phyloP scores from a whole-genome alignment of 2,797 vertebrate genomes.

The Hemibagrus guttatus region DNA sequence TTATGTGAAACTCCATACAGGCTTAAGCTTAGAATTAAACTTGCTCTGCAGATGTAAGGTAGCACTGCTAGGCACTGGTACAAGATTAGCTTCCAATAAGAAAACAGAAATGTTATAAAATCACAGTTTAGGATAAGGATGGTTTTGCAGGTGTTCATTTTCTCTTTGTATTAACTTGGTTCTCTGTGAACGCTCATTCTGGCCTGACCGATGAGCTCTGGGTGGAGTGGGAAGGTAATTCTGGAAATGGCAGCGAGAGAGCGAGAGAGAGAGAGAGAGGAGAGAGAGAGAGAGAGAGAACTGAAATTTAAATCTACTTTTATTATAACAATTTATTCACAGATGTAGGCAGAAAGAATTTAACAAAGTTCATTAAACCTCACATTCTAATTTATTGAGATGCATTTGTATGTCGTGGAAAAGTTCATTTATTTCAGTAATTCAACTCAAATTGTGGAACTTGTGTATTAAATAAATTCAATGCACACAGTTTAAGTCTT shows the following conservation, averaged over 20 bases:
- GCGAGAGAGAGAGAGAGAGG: too few species aligned
- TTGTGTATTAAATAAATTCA: too few species aligned
- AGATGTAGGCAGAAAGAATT: too few species aligned
- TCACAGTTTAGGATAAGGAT: neutral
- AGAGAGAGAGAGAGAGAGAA: too few species aligned
- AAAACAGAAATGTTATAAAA: neutral
- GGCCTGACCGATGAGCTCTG: neutral
- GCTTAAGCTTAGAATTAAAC: neutral
- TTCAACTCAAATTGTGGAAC: too few species aligned
- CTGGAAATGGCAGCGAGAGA: neutral
- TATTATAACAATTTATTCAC: too few species aligned
- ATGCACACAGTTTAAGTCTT: too few species aligned
- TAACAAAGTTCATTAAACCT: too few species aligned
- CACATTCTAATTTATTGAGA: too few species aligned
- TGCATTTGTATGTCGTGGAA: too few species aligned
- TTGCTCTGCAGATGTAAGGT: neutral
- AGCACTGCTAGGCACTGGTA: neutral
- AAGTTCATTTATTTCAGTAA: too few species aligned
- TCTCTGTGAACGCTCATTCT: neutral
- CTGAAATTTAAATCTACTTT: too few species aligned
- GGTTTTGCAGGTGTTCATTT: neutral
- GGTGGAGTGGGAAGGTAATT: neutral
- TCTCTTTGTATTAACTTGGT: neutral
- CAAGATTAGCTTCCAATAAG: neutral
- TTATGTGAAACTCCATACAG: neutral